These are phyloP conservation scores for Pterocles burchelli DNA, from an alignment of 2,113 vertebrate species.

Conservation along the genomic window DNA sequence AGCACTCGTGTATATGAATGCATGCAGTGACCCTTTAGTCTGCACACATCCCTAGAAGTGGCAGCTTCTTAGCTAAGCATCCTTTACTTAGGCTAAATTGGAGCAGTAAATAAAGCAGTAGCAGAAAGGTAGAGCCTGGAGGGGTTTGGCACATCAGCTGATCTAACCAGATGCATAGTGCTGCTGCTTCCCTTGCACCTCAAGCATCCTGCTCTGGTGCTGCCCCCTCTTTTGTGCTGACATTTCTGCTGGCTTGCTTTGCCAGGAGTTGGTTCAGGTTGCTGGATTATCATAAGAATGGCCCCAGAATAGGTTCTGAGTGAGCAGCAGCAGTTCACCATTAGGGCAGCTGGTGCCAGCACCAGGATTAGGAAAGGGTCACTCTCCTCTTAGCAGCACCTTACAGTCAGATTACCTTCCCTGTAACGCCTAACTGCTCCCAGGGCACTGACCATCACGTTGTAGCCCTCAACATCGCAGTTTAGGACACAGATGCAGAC, in stretches of 20 bases:
- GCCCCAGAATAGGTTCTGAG: not conserved
- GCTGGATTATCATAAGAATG: not conserved
- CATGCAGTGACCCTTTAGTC: not conserved
- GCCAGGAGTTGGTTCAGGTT: not conserved
- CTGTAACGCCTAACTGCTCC: fast-evolving
- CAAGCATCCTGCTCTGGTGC: not conserved
- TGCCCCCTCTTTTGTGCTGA: not conserved
- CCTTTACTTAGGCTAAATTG: not conserved
- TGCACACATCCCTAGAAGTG: not conserved
- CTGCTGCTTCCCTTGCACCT: not conserved
- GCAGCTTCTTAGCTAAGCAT: not conserved
- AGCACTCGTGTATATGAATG: not conserved
- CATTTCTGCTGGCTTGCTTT: not conserved
- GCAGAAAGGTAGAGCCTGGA: not conserved
- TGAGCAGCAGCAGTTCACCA: not conserved
- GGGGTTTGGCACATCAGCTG: not conserved
- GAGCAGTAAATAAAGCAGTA: not conserved
- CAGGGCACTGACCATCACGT: not conserved
- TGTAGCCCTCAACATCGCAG: not conserved
- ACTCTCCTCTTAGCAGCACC: not conserved
- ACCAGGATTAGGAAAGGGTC: not conserved
- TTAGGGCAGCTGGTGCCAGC: not conserved
- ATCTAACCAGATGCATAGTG: not conserved
- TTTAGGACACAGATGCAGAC: not conserved
- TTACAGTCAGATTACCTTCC: fast-evolving